Evolutionary conservation across 1,140 invertebrate species (phyloP).

Genomic region (Drosophila bocqueti): DNA sequence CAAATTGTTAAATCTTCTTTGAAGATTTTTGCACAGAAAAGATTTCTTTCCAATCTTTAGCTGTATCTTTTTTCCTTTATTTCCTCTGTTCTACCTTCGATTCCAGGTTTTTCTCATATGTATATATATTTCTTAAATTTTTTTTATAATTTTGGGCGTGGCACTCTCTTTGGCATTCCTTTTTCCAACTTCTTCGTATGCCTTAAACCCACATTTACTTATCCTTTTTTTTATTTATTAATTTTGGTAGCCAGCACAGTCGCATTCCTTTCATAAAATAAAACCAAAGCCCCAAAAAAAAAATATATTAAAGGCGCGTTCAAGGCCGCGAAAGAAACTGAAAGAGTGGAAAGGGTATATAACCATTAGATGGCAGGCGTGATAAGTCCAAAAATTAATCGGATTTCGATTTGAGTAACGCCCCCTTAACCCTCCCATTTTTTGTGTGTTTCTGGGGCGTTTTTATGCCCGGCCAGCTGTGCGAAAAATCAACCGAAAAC

Average conservation of each 20-base stretch:
- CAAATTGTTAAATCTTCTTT: no score
- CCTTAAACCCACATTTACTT: not conserved
- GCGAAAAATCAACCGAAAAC: constrained; percentile 49
- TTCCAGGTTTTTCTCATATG: constrained; percentile 43
- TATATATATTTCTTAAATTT: not conserved
- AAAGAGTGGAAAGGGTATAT: not conserved
- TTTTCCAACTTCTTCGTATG: not conserved
- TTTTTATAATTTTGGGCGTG: constrained; percentile 45
- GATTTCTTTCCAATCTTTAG: not conserved
- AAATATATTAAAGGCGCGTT: constrained; percentile 14
- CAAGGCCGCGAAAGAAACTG: constrained; percentile 39
- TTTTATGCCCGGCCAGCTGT: constrained; percentile 39
- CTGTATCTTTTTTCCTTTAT: not conserved
- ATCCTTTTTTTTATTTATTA: not conserved
- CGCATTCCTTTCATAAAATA: constrained; percentile 56
- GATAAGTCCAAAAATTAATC: constrained; percentile 30
- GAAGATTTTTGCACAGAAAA: not conserved
- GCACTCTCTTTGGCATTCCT: constrained; percentile 23
- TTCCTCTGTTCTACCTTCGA: not conserved
- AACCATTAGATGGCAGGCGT: constrained; percentile 18
- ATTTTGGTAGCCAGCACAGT: constrained; percentile 8
- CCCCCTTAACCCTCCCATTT: constrained; percentile 2
- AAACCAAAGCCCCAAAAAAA: constrained; percentile 12
- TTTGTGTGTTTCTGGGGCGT: no score
- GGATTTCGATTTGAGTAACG: constrained; percentile 10